Conservation (phyloP, 30 jellyfish, hydroid and myxozoan species). For the Hydractinia echinata region DNA sequence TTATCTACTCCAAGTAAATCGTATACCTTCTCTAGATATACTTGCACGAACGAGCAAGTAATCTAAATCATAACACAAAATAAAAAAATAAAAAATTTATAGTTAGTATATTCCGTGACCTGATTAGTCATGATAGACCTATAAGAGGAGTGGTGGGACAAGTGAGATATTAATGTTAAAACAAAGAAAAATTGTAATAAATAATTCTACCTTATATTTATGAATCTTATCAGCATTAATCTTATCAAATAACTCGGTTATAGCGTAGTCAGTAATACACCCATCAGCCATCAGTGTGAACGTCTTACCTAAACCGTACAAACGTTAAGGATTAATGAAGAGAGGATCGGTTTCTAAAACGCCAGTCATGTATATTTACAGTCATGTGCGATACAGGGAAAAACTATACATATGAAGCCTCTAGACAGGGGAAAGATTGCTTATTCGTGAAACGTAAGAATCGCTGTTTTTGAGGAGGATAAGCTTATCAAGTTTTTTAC, state of each 20-base stretch:
- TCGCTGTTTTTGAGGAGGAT: too few species aligned
- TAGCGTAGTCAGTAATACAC: conserved; percentile 75
- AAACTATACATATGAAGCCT: too few species aligned
- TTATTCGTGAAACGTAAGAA: too few species aligned
- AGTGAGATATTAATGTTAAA: background rate
- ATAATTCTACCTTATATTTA: conserved; percentile 54
- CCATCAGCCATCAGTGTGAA: conserved; percentile 92
- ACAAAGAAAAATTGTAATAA: background rate
- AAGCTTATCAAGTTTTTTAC: too few species aligned
- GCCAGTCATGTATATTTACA: too few species aligned
- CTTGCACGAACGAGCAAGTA: conserved; percentile 93
- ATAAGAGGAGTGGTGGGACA: background rate
- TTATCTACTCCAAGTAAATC: conserved; percentile 72
- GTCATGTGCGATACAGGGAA: too few species aligned
- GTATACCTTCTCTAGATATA: conserved; percentile 93
- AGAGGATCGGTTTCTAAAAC: background rate
- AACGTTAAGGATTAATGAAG: background rate
- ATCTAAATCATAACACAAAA: conserved; percentile 48
- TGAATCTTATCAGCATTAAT: conserved; percentile 62
- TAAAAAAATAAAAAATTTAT: background rate
- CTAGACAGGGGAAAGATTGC: too few species aligned
- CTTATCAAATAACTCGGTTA: conserved; percentile 61
- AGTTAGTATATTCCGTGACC: background rate
- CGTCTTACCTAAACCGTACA: conserved; percentile 64
- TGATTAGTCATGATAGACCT: background rate